phyloP scores from a whole-genome alignment of 2,113 vertebrate species.

The Ramphastos sulfuratus region DNA sequence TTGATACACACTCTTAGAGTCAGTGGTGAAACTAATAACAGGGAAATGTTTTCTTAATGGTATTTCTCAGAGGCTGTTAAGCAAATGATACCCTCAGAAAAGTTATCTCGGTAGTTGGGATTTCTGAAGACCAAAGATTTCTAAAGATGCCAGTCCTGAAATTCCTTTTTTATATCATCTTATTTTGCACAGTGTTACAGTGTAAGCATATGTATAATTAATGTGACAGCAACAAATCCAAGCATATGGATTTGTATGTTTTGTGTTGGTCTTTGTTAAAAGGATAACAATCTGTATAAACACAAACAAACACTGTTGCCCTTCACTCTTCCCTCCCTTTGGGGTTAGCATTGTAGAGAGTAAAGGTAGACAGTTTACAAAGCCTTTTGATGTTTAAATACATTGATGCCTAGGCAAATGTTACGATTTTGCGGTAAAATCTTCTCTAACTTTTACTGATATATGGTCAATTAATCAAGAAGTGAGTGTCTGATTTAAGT shows the following conservation, averaged over 20 bases:
- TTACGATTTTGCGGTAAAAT: background rate
- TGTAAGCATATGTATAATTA: conserved; percentile 9
- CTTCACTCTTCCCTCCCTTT: conserved; percentile 38
- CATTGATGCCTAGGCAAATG: background rate
- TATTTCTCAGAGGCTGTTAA: background rate
- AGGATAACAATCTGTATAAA: conserved; percentile 45
- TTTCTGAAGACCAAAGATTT: background rate
- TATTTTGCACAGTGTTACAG: background rate
- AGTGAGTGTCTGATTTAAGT: background rate
- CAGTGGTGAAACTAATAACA: background rate
- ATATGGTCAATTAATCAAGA: background rate
- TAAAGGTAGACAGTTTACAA: conserved; percentile 1
- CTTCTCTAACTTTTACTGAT: background rate
- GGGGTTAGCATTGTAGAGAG: conserved; percentile 16
- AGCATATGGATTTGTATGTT: conserved; percentile 58
- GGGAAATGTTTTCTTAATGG: background rate
- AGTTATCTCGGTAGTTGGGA: background rate
- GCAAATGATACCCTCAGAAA: background rate
- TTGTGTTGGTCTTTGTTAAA: conserved; percentile 48
- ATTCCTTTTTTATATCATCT: background rate
- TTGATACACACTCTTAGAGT: background rate
- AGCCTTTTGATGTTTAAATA: conserved; percentile 17
- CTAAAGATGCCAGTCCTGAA: background rate
- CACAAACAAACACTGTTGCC: conserved; percentile 13
- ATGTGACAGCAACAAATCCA: conserved; percentile 35